phyloP scores from a whole-genome alignment of 2,113 vertebrate genomes.

The Coptodon bakossiorum region DNA sequence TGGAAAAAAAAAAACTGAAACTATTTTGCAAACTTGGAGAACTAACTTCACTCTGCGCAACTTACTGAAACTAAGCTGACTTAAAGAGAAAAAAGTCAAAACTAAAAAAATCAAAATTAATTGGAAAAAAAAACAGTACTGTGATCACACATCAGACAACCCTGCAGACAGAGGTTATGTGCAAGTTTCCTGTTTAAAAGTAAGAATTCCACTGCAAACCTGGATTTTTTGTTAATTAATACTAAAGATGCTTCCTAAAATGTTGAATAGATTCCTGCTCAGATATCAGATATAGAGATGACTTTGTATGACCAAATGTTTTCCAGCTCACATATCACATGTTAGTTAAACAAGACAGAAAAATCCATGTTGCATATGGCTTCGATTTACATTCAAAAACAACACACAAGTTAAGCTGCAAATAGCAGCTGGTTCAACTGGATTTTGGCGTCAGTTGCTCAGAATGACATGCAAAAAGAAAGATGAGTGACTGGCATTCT shows the following conservation, averaged over 20 bases:
- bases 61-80: not conserved
- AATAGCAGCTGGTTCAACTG: not conserved
- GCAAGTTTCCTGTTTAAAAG: not conserved
- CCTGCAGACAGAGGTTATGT: not conserved
- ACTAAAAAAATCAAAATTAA: not conserved
- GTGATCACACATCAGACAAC: not conserved
- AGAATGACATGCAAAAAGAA: not conserved
- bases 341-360: not conserved
- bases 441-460: not conserved
- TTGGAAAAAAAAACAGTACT: not conserved
- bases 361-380: not conserved
- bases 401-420: not conserved
- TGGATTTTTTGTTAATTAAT: not conserved
- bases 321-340: not conserved
- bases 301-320: not conserved
- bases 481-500: not conserved
- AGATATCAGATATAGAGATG: not conserved
- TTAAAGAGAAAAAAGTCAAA: not conserved
- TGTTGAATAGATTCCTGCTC: not conserved
- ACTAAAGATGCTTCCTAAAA: not conserved
- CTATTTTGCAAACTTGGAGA: not conserved
- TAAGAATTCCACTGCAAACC: not conserved
- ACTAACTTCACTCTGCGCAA: not conserved
- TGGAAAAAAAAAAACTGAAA: rapidly evolving
- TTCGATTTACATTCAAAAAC: not conserved